Conservation (phyloP, 2,113 vertebrate species). For the Dicrurus megarhynchus region DNA sequence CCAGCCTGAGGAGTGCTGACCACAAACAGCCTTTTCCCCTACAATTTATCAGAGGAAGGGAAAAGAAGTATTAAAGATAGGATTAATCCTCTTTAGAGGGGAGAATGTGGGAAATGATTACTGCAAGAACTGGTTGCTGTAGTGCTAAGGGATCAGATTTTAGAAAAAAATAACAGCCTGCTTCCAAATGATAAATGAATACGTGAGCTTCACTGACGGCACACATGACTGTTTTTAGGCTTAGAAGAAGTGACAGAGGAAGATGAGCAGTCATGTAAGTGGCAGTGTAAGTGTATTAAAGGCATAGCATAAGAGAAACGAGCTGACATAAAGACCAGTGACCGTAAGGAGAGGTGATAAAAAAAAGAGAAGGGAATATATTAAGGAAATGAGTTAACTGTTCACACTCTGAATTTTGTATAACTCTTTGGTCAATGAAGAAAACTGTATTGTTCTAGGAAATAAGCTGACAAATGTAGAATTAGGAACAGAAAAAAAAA, state of each 20-base stretch:
- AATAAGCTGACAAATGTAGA: not conserved
- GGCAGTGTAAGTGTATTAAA: conserved; percentile 59
- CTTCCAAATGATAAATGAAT: conserved; percentile 60
- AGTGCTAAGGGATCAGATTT: conserved; percentile 18
- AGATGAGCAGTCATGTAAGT: conserved; percentile 56
- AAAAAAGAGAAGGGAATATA: conserved; percentile 24
- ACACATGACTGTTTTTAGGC: conserved; percentile 39
- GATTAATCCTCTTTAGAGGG: conserved; percentile 50
- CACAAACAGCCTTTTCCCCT: not conserved
- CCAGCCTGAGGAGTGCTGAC: conserved; percentile 9
- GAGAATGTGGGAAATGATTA: conserved; percentile 12
- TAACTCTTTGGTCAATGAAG: not conserved
- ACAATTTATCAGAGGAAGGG: conserved; percentile 5
- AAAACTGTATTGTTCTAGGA: not conserved
- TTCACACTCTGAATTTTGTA: not conserved
- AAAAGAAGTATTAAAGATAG: conserved; percentile 39
- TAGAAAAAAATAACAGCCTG: conserved; percentile 36
- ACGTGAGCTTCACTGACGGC: conserved; percentile 30
- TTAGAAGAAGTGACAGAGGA: conserved; percentile 57
- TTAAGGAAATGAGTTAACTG: conserved; percentile 49
- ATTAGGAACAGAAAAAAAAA: not conserved
- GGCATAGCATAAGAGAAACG: conserved; percentile 32
- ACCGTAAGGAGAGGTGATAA: conserved; percentile 54
- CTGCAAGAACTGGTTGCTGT: not conserved
- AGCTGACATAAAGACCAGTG: conserved; percentile 60